Base-by-base conservation (phyloP, 2,888 invertebrate genomes). In the Macaria liturata region DNA sequence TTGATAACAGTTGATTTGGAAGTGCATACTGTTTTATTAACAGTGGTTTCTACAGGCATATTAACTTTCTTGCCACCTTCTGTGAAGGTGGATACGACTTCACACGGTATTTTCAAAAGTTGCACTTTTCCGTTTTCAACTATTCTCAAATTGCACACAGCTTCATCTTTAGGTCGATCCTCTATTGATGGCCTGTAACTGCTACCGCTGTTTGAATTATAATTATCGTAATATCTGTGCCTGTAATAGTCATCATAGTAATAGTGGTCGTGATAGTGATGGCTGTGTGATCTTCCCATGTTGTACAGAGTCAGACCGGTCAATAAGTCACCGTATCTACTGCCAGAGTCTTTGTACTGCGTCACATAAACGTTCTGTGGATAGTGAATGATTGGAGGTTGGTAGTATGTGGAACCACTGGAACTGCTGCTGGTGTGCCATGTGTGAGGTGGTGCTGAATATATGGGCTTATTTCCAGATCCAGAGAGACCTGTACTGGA, bases 1-100 rank as follows among this genome's bases (percentile, higher is more conserved):
- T 76, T 79, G n/a, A 74, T 67, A 4, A 20, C 20, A 20, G 78
- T 79, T 34, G 73, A 71, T 46, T 84, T 83, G 4, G 82, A 81
- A 2, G 76, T 74, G 65, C 87, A 87, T 7, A 81, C 77, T 32
- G 81, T 85, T 51, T 72, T 69, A 46, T 83, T 83, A 4, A 74
- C 66, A 40, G 69, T 65, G 40, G 69, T 65, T 9, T 72, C 71
- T 49, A 66, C 64, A 59, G 50, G 39, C 6, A 52, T 49, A 6
- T 68, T 59, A 42, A 72, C 61, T 58, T 76, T 79, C 31, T 74
- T 75, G 61, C 84, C 80, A 3, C 75, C 83, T 61, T 83, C 76
- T 3, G 84, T 83, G 59, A 91, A 91, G 1, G 91, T 91, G 1
- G 91, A 88, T 6, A 91, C 90, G 6, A 90, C 90, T 75, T 87